Evolutionary conservation across 1,140 invertebrate species (phyloP), one percentile per base, ranked within the genome.

Genomic region (Yoshiicerus persimilis): DNA sequence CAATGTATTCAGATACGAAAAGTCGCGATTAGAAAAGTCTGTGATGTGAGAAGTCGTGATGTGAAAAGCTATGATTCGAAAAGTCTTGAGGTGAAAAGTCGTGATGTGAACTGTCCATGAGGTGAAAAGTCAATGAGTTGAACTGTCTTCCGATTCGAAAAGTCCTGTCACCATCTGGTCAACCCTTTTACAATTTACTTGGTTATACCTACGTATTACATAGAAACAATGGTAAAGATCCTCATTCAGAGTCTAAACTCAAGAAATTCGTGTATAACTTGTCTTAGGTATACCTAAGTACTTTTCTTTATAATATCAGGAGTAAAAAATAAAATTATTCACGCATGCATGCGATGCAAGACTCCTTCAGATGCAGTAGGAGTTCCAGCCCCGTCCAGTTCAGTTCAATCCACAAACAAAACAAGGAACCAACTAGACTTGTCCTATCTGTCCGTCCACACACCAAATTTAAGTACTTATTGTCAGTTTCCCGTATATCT

Each of bases 311-410:
- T 39, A 3, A 39, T 8, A 8, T 39, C 9, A 39, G 9, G 13
- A 41, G 4, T 41, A 64, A 36, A 77, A 34, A 77, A 36, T 23
- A 36, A 34, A 36, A 80, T n/a, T 36, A 80, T 80, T 80, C 75
- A 80, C 75, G 75, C 75, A 80, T 80, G 75, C 32, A 80, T 36
- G 75, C 30, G n/a, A 47, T 47, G 41, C 47, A 34, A 80, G 32
- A 80, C 75, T 80, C 38, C 75, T 80, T 80, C 75, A 80, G 75
- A 36, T 80, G 75, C 75, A 80, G 75, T 80, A 80, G 75, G 75
- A 80, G 75, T 80, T 80, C 75, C 32, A 80, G 75, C 38, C 47
- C 47, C 47, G 47, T 56, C 47, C 47, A 56, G 47, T 56, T 56
- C 20, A 56, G 4, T 56, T 56, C 16, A 56, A 56, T 56, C 64